phyloP scores from a whole-genome alignment of 2,888 invertebrate genomes.

The Lithophane socia region DNA sequence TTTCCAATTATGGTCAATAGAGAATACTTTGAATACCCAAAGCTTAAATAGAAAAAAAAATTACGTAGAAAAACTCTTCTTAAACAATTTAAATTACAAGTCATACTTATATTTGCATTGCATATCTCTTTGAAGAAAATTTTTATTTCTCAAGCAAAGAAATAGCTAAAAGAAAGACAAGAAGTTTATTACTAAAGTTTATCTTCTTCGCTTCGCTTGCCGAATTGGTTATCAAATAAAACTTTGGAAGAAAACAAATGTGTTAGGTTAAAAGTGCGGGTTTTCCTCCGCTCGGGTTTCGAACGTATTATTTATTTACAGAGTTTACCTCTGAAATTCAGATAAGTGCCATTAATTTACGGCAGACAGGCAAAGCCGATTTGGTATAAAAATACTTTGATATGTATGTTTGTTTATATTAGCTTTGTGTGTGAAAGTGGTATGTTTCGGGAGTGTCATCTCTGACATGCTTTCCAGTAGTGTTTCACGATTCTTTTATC shows the following conservation, averaged over 20 bases:
- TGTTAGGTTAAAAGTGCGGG: constrained; percentile 48
- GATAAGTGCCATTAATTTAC: constrained; percentile 57
- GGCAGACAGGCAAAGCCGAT: constrained; percentile 32
- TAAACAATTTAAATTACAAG: constrained; percentile 64
- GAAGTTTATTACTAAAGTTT: constrained; percentile 73
- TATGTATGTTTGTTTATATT: constrained; percentile 10
- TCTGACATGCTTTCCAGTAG: neutral
- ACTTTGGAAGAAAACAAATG: constrained; percentile 67
- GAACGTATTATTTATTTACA: constrained; percentile 57
- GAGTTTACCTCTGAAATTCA: constrained; percentile 47
- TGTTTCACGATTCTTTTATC: neutral
- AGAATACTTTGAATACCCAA: neutral
- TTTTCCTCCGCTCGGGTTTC: constrained; percentile 23
- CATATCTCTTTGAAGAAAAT: constrained; percentile 62
- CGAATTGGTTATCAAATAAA: constrained; percentile 71
- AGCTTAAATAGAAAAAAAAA: constrained; percentile 29
- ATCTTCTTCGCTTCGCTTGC: constrained; percentile 65
- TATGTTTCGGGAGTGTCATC: neutral
- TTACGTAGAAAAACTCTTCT: constrained; percentile 34
- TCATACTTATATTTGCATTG: constrained; percentile 52
- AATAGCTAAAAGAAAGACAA: constrained; percentile 62
- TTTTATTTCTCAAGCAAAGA: constrained; percentile 54
- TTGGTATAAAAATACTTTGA: constrained; percentile 30
- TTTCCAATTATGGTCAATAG: too few species aligned
- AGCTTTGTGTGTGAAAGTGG: neutral